Conservation (phyloP, 2,888 invertebrate species). For the Megastigmus dorsalis region DNA sequence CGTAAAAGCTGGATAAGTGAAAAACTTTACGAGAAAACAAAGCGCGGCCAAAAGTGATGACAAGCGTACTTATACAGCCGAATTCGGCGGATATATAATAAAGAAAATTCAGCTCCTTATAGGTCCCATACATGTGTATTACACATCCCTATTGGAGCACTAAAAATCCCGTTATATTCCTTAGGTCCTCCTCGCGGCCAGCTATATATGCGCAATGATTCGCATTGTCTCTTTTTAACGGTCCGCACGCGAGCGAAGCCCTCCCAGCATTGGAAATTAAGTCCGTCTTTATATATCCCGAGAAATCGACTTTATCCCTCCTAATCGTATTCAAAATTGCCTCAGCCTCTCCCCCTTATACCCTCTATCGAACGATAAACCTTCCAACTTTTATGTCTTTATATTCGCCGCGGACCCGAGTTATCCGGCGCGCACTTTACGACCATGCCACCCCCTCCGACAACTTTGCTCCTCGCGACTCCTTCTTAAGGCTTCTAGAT, state of each 20-base stretch:
- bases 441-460: too few species aligned
- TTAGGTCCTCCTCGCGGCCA: too few species aligned
- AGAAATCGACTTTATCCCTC: slow-evolving; percentile 21
- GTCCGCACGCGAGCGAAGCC: neutral
- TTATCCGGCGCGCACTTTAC: too few species aligned
- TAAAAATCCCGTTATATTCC: slow-evolving; percentile 9
- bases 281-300: too few species aligned
- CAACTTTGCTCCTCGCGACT: too few species aligned
- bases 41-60: neutral
- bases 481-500: too few species aligned
- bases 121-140: neutral
- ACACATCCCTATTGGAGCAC: neutral
- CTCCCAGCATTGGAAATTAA: slow-evolving; percentile 34
- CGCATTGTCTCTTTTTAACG: slow-evolving; percentile 17
- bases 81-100: neutral
- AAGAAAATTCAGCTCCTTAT: neutral
- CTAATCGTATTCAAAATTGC: slow-evolving; percentile 47
- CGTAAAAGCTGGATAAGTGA: slow-evolving; percentile 43
- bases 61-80: neutral
- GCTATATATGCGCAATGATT: neutral
- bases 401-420: too few species aligned
- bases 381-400: slow-evolving; percentile 38
- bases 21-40: slow-evolving; percentile 40
- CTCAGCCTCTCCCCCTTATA: too few species aligned
- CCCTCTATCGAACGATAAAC: neutral